Conservation (phyloP, 2,888 invertebrate species). For the Ryuthela nishihirai region DNA sequence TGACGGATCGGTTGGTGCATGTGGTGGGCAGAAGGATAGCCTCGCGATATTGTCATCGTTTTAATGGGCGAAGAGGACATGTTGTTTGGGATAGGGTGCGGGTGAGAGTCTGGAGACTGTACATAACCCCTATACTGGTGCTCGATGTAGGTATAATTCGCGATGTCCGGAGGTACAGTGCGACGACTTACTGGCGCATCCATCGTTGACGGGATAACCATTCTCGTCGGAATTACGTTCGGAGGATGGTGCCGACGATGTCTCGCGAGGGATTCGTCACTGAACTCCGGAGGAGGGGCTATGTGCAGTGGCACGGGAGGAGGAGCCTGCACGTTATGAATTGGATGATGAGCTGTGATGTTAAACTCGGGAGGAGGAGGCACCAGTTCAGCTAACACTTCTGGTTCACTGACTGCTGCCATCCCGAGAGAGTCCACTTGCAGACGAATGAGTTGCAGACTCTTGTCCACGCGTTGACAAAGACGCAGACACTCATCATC, state of each 20-base stretch:
- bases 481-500: slow-evolving; percentile 32
- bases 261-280: slow-evolving; percentile 57
- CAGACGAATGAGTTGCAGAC: slow-evolving; percentile 40
- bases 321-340: slow-evolving; percentile 1
- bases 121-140: slow-evolving; percentile 28
- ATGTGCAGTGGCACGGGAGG: slow-evolving; percentile 9
- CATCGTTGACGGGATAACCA: slow-evolving; percentile 19
- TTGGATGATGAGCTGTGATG: slow-evolving; percentile 29
- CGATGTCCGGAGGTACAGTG: slow-evolving; percentile 22
- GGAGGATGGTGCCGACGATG: slow-evolving; percentile 17
- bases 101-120: slow-evolving; percentile 32
- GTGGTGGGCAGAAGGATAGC: slow-evolving; percentile 21
- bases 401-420: slow-evolving; percentile 41
- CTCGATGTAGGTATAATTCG: slow-evolving; percentile 22
- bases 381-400: slow-evolving; percentile 42
- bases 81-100: slow-evolving; percentile 47
- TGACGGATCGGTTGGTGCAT: slow-evolving; percentile 22
- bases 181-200: slow-evolving; percentile 26
- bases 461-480: slow-evolving; percentile 39
- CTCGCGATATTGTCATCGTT: slow-evolving; percentile 27
- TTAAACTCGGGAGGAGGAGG: slow-evolving; percentile 46
- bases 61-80: slow-evolving; percentile 40
- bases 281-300: slow-evolving; percentile 81
- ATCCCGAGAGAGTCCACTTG: slow-evolving; percentile 39
- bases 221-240: not conserved